Conservation (phyloP, 2,888 invertebrate genomes). For the Invenusta paracnida region DNA sequence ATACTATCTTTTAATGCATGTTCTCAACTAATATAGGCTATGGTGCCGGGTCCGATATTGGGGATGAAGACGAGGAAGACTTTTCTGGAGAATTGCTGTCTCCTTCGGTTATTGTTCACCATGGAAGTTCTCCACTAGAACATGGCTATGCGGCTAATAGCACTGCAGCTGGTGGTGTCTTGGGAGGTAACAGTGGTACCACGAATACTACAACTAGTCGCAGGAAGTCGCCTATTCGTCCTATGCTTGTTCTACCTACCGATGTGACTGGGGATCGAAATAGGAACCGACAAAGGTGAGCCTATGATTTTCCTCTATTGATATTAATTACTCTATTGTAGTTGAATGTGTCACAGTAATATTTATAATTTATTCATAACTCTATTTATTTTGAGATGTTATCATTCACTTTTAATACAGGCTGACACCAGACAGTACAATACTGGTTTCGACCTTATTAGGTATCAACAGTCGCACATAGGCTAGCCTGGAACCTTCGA, state of each 20-base stretch:
- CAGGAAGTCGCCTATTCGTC: background rate
- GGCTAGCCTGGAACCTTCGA: too few species aligned
- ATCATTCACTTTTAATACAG: too few species aligned
- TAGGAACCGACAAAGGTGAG: background rate
- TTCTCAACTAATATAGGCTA: background rate
- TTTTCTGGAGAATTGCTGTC: background rate
- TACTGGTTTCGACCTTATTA: too few species aligned
- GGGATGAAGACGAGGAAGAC: background rate
- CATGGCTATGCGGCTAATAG: constrained; percentile 3
- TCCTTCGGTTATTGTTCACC: background rate
- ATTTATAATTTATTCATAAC: too few species aligned
- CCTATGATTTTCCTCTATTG: background rate
- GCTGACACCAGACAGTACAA: too few species aligned
- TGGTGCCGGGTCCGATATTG: background rate
- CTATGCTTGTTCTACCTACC: background rate
- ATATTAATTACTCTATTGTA: too few species aligned
- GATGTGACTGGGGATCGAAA: background rate
- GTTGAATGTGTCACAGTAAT: too few species aligned
- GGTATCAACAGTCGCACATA: too few species aligned
- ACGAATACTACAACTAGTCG: background rate
- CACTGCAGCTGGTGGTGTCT: background rate
- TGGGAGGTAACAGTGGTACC: background rate
- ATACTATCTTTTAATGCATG: too few species aligned
- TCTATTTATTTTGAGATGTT: too few species aligned
- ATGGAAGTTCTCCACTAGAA: background rate